A percentile compares a stretch with the other conserved stretches of the same genome.
These are phyloP conservation scores for Orchestia grillus DNA, from an alignment of 1,140 invertebrate species.

Conservation along the genomic window DNA sequence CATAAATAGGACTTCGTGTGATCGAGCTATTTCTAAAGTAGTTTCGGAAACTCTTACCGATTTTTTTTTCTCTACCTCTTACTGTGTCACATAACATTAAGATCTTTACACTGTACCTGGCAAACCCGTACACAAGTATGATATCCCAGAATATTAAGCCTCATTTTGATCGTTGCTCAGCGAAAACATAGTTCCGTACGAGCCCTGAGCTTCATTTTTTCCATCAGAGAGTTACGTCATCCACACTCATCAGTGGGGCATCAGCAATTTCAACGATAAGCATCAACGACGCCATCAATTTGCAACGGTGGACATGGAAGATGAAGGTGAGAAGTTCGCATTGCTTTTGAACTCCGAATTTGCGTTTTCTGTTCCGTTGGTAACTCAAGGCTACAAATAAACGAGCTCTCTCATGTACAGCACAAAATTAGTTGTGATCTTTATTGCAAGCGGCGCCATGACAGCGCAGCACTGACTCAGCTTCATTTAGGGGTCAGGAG, in stretches of 20 bases:
- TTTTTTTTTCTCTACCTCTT: too few species aligned
- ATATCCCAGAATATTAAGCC: background rate
- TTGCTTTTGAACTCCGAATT: background rate
- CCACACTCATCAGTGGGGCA: constrained; percentile 26
- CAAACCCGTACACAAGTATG: background rate
- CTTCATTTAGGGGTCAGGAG: background rate
- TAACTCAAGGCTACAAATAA: background rate
- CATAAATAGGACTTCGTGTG: background rate
- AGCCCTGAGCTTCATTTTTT: background rate
- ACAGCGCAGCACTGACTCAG: background rate
- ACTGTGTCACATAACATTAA: too few species aligned
- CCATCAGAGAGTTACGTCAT: background rate
- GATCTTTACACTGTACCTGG: background rate
- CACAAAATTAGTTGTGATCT: background rate
- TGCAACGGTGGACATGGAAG: background rate
- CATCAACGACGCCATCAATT: constrained; percentile 9
- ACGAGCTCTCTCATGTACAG: background rate
- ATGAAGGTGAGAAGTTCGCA: background rate
- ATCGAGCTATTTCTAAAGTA: background rate
- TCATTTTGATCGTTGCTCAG: background rate
- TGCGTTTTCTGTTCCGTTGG: background rate
- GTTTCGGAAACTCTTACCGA: background rate
- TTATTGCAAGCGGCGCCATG: background rate
- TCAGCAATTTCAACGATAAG: constrained; percentile 14
- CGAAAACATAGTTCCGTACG: background rate